Base-by-base conservation (phyloP, 2,113 vertebrate species). In the Climacteris rufus region DNA sequence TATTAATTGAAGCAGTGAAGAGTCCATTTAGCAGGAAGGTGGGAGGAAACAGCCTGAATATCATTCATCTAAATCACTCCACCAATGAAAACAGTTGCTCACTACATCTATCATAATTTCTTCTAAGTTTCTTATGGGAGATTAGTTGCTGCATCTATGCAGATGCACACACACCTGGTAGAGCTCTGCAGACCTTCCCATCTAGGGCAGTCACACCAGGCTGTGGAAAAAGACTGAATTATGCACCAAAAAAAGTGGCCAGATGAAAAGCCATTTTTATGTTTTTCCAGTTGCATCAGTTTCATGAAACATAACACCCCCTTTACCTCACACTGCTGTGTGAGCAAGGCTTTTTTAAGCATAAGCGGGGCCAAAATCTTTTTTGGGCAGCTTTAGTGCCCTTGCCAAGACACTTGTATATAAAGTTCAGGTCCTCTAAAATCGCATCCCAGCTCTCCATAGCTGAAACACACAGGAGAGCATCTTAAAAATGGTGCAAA, bases 21-120 rank as follows among this genome's bases (percentile, higher is more conserved):
- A 96, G 88, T 80, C 86, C 91, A 95, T 96, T 96, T 95, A 96
- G 86, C 80, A 93, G 93, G 72, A 87, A 90, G 86, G 91, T 78
- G 60, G 93, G 85, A 94, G 76, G 89, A 95, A 97, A 87, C 64
- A 45, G 88, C 56, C 92, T 93, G 85, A 86, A 91, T 79, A 89
- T 77, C 64, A 66, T 92, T 95, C 92, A 89, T 94, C 92, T 95
- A 90, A 95, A 96, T 93, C 90, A 90, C 33, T 93, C 66, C 64
- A 66, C 50, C 3, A 35, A 93, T 93, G 94, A 94, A 88, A 94
- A 88, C 68, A 44, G 79, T 90, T 90, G 68, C 88, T 83, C 52
- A 39, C 87, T 96, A 25, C 83, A 96, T 96, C 86, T 52, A 92
- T 97, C 92, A 93, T 83, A 47, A 94, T 96, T 96, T 94, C 50